Conservation (phyloP, 2,888 invertebrate genomes). For the Loripinus fragilis region DNA sequence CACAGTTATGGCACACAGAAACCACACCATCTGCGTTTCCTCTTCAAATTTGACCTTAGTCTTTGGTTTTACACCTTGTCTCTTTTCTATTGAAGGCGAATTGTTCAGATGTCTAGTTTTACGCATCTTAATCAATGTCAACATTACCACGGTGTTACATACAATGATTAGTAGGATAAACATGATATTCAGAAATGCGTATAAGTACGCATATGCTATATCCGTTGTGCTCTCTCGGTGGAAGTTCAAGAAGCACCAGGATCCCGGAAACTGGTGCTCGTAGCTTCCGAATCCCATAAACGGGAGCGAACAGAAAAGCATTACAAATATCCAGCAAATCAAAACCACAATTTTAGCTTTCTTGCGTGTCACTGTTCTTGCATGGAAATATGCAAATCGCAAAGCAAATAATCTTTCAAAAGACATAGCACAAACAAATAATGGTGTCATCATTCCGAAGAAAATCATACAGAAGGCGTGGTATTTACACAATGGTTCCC, state of each 20-base stretch:
- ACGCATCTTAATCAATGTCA: slow-evolving; percentile 76
- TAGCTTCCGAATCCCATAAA: slow-evolving; percentile 81
- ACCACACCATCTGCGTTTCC: slow-evolving; percentile 82
- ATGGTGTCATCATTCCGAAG: slow-evolving; percentile 81
- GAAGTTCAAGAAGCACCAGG: slow-evolving; percentile 83
- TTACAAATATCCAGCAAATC: slow-evolving; percentile 71
- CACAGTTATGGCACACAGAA: slow-evolving; percentile 80
- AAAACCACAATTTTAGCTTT: slow-evolving; percentile 72
- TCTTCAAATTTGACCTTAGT: slow-evolving; percentile 71
- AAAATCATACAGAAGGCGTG: slow-evolving; percentile 83
- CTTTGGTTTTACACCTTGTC: slow-evolving; percentile 46
- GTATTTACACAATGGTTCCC: slow-evolving; percentile 78
- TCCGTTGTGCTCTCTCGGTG: slow-evolving; percentile 72
- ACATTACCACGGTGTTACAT: slow-evolving; percentile 70
- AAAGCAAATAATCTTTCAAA: slow-evolving; percentile 82
- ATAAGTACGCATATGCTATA: slow-evolving; percentile 75
- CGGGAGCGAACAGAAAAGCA: slow-evolving; percentile 77
- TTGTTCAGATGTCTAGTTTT: slow-evolving; percentile 59
- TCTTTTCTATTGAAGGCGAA: slow-evolving; percentile 65
- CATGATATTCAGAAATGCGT: slow-evolving; percentile 75
- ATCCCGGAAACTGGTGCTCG: slow-evolving; percentile 81
- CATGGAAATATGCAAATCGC: slow-evolving; percentile 79
- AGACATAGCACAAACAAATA: slow-evolving; percentile 82
- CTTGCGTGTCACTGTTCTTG: slow-evolving; percentile 69
- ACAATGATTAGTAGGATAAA: slow-evolving; percentile 71